phyloP scores from a whole-genome alignment of 1,140 invertebrate species.

The Zophobas morio region DNA sequence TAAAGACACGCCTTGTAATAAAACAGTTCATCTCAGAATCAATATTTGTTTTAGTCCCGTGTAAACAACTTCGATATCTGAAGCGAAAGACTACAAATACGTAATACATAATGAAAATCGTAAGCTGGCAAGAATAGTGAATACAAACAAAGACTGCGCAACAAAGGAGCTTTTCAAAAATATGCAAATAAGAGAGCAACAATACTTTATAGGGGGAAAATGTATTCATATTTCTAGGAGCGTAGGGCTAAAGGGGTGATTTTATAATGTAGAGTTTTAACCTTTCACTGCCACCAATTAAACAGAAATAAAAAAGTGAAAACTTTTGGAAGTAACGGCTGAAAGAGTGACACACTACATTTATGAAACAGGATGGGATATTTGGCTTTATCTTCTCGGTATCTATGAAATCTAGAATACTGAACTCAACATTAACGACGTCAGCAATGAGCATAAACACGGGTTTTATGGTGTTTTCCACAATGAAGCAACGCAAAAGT shows the following conservation, averaged over 20 bases:
- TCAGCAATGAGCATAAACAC: constrained; percentile 14
- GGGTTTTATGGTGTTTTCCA: constrained; percentile 19
- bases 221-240: not conserved
- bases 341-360: not conserved
- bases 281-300: no score
- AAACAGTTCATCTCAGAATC: constrained; percentile 34
- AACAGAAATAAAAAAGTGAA: no score
- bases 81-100: constrained; percentile 12
- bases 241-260: constrained; percentile 15
- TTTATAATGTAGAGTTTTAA: constrained; percentile 6
- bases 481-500: constrained; percentile 11
- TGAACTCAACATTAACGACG: constrained; percentile 25
- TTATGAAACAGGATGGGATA: constrained; percentile 1
- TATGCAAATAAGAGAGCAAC: constrained; percentile 29
- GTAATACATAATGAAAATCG: constrained; percentile 16
- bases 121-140: not conserved
- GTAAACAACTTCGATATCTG: constrained; percentile 34
- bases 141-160: not conserved
- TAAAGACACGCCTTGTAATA: constrained; percentile 42
- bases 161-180: not conserved
- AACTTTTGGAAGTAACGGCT: no score
- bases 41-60: constrained; percentile 36
- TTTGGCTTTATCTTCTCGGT: not conserved
- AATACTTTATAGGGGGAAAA: constrained; percentile 14
- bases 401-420: constrained; percentile 2